phyloP scores from a whole-genome alignment of 2,888 invertebrate species.

The Drosophila basisetae region DNA sequence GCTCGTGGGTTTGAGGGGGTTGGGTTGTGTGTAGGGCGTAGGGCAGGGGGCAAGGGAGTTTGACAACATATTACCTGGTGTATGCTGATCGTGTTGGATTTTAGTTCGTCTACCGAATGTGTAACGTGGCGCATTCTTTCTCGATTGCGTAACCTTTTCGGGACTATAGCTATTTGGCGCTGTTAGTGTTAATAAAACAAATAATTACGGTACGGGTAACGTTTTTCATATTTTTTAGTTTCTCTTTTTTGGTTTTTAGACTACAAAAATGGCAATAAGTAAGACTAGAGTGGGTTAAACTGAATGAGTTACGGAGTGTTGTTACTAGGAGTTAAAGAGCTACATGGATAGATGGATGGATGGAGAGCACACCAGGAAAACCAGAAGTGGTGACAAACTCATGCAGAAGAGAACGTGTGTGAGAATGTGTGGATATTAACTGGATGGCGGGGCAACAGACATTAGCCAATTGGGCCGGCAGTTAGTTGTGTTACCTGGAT shows the following conservation, averaged over 20 bases:
- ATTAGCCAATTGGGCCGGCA: conserved; percentile 33
- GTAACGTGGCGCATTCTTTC: conserved; percentile 85
- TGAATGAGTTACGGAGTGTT: conserved; percentile 17
- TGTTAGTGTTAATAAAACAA: conserved; percentile 83
- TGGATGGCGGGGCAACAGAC: conserved; percentile 18
- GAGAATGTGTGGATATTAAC: not conserved
- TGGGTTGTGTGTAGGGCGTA: not conserved
- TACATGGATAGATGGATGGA: not conserved
- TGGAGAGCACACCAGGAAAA: not conserved
- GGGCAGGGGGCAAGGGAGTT: conserved; percentile 5
- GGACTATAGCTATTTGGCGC: conserved; percentile 86
- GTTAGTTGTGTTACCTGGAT: conserved; percentile 84
- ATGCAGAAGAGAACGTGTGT: conserved; percentile 33
- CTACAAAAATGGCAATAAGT: conserved; percentile 37
- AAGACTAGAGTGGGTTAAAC: conserved; percentile 37
- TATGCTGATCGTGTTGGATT: conserved; percentile 83
- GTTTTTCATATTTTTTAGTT: conserved; percentile 23
- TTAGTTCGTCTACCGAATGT: conserved; percentile 87
- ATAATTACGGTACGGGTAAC: conserved; percentile 51
- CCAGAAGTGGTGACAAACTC: conserved; percentile 15
- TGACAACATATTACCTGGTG: conserved; percentile 81
- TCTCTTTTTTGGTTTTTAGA: conserved; percentile 38
- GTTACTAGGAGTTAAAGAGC: conserved; percentile 14
- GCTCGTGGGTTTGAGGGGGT: conserved; percentile 2
- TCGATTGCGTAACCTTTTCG: conserved; percentile 87